Evolutionary conservation across 2,113 vertebrate species (phyloP), one percentile per base, ranked within the genome.

Genomic region (Python bivittatus): DNA sequence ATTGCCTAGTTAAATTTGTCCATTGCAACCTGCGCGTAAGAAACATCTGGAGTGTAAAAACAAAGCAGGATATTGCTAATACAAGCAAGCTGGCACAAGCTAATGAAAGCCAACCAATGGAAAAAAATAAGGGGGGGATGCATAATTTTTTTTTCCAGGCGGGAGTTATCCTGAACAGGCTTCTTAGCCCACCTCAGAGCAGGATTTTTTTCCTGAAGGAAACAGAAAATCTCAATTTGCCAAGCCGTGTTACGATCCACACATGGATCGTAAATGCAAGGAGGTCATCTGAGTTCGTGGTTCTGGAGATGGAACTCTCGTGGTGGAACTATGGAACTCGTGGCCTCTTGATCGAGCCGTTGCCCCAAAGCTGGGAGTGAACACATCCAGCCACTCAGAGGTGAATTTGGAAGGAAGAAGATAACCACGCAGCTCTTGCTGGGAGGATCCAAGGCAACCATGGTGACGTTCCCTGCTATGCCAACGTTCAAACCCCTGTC

Each of bases 111-210:
- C 23, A 38, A 29, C 8, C 2, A 1, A 33, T 56, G 54, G 54
- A 42, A 38, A 23, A 3, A 13, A 57, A 5, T 13, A 38, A 33
- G 13, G 79, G 13, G 7, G 7, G 15, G 79, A 4, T 88, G 54
- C 3, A 2, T 33, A 58, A 88, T 23, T 25, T 22, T 10, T 2
- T 42, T 9, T 20, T 33, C 6, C n/a, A 1, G n/a, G 33, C n/a
- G 20, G 48, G 2, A 15, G 6, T 57, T 29, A 33, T 38, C 12
- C 13, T 38, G 68, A 5, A 3, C n/a, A 8, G 48, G 0, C 6
- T 53, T 17, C 27, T 52, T 29, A 29, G 12, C 6, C 0, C 0
- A 1, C 7, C 11, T 53, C 1, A 17, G 27, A 53, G 15, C 48
- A 86, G 84, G 15, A 15, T 53, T 29, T 8, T 29, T 8, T 6